Evolutionary conservation across 2,888 invertebrate species (phyloP), one percentile per base, ranked within the genome.

Genomic region (Chloroclysta siterata): DNA sequence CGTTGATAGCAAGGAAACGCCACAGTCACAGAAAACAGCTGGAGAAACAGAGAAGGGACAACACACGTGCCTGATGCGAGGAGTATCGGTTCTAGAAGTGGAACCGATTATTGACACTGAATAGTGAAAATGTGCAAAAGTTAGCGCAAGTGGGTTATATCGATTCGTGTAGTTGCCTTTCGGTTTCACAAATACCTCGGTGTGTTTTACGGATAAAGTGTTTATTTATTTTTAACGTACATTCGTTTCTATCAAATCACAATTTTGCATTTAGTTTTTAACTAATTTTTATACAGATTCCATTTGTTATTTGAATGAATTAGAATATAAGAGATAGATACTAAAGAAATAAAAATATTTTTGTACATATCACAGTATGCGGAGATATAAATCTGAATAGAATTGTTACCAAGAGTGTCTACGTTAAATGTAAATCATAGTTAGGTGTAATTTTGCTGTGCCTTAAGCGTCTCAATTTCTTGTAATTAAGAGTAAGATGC

Each of bases 381-480:
- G 80, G 46, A 82, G 78, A 83, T 84, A 85, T 79, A 77, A 70
- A 69, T 69, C 80, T 58, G 81, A 83, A 80, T 76, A 72, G 72
- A 59, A 85, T 82, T 85, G 92, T 92, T 92, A 92, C 92, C 92
- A 87, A 87, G 82, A 87, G 88, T 89, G 90, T 91, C 87, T 87
- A 87, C 80, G 69, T 74, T 80, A 80, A 62, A 52, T 65, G 58
- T 65, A 61, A 48, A 58, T 58, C 58, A 65, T 65, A 61, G 52
- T 58, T 72, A 92, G 89, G 75, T 85, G 87, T 90, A 91, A 91
- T 87, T 88, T 88, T 84, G 87, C 89, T 87, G 92, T 93, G 92
- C 92, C 92, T 93, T 93, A 92, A 83, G 90, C 89, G 92, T 93
- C 90, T 92, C 92, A 93, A 92, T 92, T 92, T 92, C 85, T 85